phyloP scores from a whole-genome alignment of 2,113 vertebrate species.

The Ginglymostoma cirratum region DNA sequence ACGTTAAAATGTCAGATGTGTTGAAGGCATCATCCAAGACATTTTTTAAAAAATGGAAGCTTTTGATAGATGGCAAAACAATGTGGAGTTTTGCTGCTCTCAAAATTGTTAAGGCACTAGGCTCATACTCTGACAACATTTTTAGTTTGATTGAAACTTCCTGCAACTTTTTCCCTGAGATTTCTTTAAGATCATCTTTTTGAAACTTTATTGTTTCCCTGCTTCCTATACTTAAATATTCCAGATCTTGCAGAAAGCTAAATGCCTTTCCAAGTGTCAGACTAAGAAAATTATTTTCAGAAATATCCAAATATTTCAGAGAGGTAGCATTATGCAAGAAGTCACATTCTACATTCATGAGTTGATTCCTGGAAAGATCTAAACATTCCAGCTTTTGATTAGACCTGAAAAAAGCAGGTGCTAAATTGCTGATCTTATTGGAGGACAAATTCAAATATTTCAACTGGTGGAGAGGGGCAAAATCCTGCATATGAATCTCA shows the following conservation, averaged over 20 bases:
- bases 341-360: conserved; percentile 50
- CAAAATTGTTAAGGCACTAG: conserved; percentile 54
- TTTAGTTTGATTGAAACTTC: conserved; percentile 60
- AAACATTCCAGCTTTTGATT: conserved; percentile 61
- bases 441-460: conserved; percentile 66
- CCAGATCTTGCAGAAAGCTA: conserved; percentile 52
- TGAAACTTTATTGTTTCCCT: conserved; percentile 48
- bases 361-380: conserved; percentile 74
- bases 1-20: conserved; percentile 49
- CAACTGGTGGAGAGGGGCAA: conserved; percentile 53
- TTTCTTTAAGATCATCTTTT: conserved; percentile 53
- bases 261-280: conserved; percentile 67
- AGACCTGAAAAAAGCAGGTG: conserved; percentile 58
- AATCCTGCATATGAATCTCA: conserved; percentile 54
- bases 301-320: conserved; percentile 67
- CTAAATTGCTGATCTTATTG: conserved; percentile 59
- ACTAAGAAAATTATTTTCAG: conserved; percentile 60
- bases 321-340: conserved; percentile 51
- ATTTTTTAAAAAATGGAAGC: conserved; percentile 39
- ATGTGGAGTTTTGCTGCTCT: conserved; percentile 57
- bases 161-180: conserved; percentile 52
- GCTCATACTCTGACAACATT: conserved; percentile 52
- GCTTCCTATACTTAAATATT: conserved; percentile 63
- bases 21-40: conserved; percentile 56
- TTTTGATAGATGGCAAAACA: conserved; percentile 43